Percentiles rank a stretch among this genome's conserved stretches.
phyloP scores from a whole-genome alignment of 1,140 invertebrate species.

The Hycleus cichorii region DNA sequence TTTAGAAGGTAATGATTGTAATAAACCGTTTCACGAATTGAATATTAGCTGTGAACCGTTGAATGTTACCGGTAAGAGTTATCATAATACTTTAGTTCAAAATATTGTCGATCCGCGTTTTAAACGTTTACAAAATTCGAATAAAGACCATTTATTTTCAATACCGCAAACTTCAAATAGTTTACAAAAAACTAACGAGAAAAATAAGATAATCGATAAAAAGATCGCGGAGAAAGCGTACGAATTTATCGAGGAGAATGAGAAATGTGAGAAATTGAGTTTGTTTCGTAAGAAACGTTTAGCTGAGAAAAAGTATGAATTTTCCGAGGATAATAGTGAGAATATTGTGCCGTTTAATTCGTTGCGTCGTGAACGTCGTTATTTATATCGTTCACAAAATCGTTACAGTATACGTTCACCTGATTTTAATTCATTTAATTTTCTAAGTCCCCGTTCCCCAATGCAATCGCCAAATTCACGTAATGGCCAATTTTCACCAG shows the following conservation, averaged over 20 bases:
- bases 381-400: slow-evolving; percentile 27
- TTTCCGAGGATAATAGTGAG: slow-evolving; percentile 77
- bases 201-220: slow-evolving; percentile 45
- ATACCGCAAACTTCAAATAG: slow-evolving; percentile 29
- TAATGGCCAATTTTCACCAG: slow-evolving; percentile 35
- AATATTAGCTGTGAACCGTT: slow-evolving; percentile 42
- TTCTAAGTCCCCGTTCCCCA: slow-evolving; percentile 39
- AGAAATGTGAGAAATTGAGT: slow-evolving; percentile 74
- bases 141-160: slow-evolving; percentile 36
- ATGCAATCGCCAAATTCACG: slow-evolving; percentile 39
- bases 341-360: slow-evolving; percentile 71
- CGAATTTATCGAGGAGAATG: slow-evolving; percentile 75
- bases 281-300: slow-evolving; percentile 70
- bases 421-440: slow-evolving; percentile 31
- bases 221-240: slow-evolving; percentile 67
- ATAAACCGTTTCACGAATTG: slow-evolving; percentile 41
- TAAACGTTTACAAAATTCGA: slow-evolving; percentile 33
- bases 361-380: slow-evolving; percentile 35
- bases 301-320: slow-evolving; percentile 88
- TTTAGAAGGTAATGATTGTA: slow-evolving; percentile 37
- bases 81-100: slow-evolving; percentile 40
- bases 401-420: slow-evolving; percentile 30
- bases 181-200: slow-evolving; percentile 31
- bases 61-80: slow-evolving; percentile 40
- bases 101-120: slow-evolving; percentile 38